Conservation (phyloP, 2,888 invertebrate species). For the Orchesella flavescens region DNA sequence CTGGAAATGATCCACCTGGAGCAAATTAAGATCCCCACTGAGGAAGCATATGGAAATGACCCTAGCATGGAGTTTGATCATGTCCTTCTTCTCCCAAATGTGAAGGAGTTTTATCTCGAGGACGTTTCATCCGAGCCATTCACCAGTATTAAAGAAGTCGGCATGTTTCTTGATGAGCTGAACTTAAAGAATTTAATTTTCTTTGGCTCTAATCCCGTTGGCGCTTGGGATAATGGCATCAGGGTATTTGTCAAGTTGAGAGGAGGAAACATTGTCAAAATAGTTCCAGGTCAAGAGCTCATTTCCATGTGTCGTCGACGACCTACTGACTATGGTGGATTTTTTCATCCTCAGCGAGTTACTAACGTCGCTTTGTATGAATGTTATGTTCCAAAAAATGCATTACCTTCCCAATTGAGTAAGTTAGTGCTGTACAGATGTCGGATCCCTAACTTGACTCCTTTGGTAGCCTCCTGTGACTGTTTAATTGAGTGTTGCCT, state of each 20-base stretch:
- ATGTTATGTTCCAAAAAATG: constrained; percentile 55
- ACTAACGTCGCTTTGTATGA: constrained; percentile 52
- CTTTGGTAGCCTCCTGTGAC: constrained; percentile 49
- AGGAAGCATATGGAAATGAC: constrained; percentile 53
- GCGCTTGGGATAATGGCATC: constrained; percentile 47
- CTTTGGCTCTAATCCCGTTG: constrained; percentile 50
- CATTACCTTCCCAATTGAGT: constrained; percentile 43
- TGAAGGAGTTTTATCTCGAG: constrained; percentile 60
- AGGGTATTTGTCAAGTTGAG: constrained; percentile 47
- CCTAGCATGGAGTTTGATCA: constrained; percentile 61
- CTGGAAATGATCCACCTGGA: constrained; percentile 58
- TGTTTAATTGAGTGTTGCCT: constrained; percentile 56
- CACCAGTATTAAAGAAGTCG: constrained; percentile 56
- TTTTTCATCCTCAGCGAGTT: constrained; percentile 51
- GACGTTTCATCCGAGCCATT: constrained; percentile 47
- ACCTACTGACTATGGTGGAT: constrained; percentile 57
- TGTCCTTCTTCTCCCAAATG: constrained; percentile 53
- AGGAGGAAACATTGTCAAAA: constrained; percentile 55
- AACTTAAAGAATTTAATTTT: constrained; percentile 61
- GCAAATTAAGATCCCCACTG: constrained; percentile 59
- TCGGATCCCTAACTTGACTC: constrained; percentile 48
- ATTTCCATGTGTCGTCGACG: constrained; percentile 57
- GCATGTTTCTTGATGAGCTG: constrained; percentile 61
- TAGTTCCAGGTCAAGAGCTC: constrained; percentile 42
- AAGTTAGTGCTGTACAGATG: constrained; percentile 59